These are phyloP conservation scores for Euura saliciscinereae DNA, from an alignment of 1,140 invertebrate genomes.

Conservation along the genomic window DNA sequence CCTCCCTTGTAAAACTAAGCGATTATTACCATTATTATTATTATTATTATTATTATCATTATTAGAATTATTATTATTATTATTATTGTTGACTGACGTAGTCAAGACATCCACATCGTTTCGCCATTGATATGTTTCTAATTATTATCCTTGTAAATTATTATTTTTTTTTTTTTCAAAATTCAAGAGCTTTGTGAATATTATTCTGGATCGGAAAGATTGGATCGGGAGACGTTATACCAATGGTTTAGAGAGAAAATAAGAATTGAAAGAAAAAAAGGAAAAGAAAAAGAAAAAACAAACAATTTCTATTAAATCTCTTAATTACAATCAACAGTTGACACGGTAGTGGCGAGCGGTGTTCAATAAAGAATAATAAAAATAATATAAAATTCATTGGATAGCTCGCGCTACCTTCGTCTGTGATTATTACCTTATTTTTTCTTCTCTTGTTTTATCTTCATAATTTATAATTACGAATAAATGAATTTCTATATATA, in stretches of 20 bases:
- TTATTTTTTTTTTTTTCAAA: constrained; percentile 7
- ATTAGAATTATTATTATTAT: neutral
- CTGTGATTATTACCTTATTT: too few relatives aligned
- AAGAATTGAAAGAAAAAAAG: too few relatives aligned
- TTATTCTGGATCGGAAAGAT: constrained; percentile 14
- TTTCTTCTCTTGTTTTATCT: too few relatives aligned
- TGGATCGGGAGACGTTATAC: constrained; percentile 9
- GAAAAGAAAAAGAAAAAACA: too few relatives aligned
- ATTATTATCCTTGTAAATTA: constrained; percentile 9
- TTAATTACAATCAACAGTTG: neutral
- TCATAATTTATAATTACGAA: neutral
- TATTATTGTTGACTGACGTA: constrained; percentile 25
- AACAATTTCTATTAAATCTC: neutral
- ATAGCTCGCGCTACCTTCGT: too few relatives aligned
- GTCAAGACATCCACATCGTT: constrained; percentile 15
- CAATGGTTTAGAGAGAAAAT: neutral
- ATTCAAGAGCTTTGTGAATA: neutral
- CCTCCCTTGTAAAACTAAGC: constrained; percentile 50
- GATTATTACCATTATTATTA: constrained; percentile 27
- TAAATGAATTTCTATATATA: neutral
- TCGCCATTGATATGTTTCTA: neutral
- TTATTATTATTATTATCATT: constrained; percentile 16
- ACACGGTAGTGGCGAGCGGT: neutral
- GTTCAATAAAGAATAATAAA: neutral
- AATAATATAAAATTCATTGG: neutral